Evolutionary conservation across 1,140 invertebrate species (phyloP), one percentile per base, ranked within the genome.

Genomic region (Tetramorium alpestre): DNA sequence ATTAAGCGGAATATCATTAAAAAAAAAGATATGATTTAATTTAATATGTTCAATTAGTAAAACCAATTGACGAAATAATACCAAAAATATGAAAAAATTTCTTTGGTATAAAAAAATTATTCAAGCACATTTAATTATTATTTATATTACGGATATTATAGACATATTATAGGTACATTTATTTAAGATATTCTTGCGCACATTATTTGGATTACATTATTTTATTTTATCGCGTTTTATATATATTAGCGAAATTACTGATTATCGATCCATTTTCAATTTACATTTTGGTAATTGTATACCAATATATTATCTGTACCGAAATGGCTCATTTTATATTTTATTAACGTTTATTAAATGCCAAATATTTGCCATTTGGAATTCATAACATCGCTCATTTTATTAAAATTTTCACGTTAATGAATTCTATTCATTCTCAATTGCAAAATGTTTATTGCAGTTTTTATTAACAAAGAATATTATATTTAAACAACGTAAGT

Each of bases 301-400:
- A 4, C 49, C 47, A 81, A 81, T 80, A 54, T 67, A 81, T 81
- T 69, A 80, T 62, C 41, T 81, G 22, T 56, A 56, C 13, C 47
- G 65, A 81, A 81, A 81, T 70, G 33, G 18, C 38, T 69, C 51
- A 65, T 81, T 56, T 28, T 69, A 81, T 56, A 70, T 81, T 70
- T 81, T 81, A 70, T 81, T 81, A 81, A 81, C 22, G 33, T 69
- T 81, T 54, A 69, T 81, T 81, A 81, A 81, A 70, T 44, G 38
- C 38, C 38, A 81, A 81, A 81, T 56, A 81, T 81, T 56, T 81
- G 49, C 49, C 51, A 44, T 81, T 44, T 25, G 51, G 22, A 70
- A 81, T 81, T 81, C 44, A 65, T 22, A 13, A 65, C 49, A n/a
- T n/a, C 22, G 22, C 3, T 54, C 49, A 56, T 44, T 58, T 81